phyloP scores from a whole-genome alignment of 2,888 invertebrate species.

The Leucophenga montana region DNA sequence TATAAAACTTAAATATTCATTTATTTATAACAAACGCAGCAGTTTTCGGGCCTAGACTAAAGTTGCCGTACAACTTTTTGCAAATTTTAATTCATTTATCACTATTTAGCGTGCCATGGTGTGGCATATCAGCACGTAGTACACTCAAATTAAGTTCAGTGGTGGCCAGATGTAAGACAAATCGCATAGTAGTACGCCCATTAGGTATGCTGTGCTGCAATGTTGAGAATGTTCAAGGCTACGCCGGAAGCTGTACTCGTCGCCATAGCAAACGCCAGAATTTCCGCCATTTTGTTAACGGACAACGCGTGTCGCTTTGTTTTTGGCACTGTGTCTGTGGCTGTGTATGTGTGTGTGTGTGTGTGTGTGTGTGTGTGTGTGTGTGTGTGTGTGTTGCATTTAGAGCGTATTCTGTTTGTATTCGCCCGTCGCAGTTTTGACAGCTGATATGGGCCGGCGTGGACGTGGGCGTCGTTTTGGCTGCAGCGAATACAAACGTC shows the following conservation, averaged over 20 bases:
- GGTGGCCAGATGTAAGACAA: slow-evolving; percentile 1
- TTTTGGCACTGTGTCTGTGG: neutral
- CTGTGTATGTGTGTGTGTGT: neutral
- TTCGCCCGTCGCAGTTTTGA: slow-evolving; percentile 55
- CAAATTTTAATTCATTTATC: slow-evolving; percentile 60
- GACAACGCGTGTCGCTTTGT: neutral
- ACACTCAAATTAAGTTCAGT: neutral
- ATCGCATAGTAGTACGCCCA: neutral
- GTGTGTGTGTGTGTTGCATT: slow-evolving; percentile 38
- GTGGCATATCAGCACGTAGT: slow-evolving; percentile 21
- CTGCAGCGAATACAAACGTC: slow-evolving; percentile 71
- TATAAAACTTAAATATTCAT: slow-evolving; percentile 22
- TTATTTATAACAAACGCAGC: slow-evolving; percentile 14
- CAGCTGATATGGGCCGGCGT: slow-evolving; percentile 65
- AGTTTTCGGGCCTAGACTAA: slow-evolving; percentile 14
- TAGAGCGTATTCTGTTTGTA: slow-evolving; percentile 72
- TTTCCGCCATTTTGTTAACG: neutral
- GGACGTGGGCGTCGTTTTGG: slow-evolving; percentile 71
- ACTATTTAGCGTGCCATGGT: slow-evolving; percentile 38
- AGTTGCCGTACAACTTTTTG: slow-evolving; percentile 19
- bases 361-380: neutral
- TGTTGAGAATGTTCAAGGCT: neutral
- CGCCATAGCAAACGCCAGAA: neutral
- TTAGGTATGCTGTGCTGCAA: neutral
- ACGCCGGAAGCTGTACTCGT: neutral